phyloP scores from a whole-genome alignment of 1,140 invertebrate genomes.

The Drosophila nannoptera region DNA sequence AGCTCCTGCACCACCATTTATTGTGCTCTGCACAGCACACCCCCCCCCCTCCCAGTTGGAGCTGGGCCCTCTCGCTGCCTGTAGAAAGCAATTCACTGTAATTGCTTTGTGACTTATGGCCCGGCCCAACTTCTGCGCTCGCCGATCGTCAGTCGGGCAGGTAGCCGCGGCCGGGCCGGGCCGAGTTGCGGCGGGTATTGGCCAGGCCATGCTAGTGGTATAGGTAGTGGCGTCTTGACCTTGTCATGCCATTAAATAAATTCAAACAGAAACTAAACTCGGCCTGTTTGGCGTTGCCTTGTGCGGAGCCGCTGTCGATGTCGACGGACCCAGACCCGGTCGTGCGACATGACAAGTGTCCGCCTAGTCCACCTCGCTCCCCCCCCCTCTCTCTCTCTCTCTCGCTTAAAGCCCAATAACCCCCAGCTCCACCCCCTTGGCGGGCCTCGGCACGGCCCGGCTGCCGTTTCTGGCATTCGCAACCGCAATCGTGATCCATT shows the following conservation, averaged over 20 bases:
- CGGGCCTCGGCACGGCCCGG: conserved; percentile 19
- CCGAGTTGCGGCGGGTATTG: too few relatives aligned
- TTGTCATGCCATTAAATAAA: conserved; percentile 76
- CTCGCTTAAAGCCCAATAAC: conserved; percentile 6
- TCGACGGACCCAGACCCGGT: conserved; percentile 12
- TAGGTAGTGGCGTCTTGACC: conserved; percentile 71
- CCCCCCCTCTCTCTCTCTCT: too few relatives aligned
- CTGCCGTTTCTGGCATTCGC: conserved; percentile 20
- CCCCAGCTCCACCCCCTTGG: conserved; percentile 27
- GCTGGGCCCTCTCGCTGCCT: conserved; percentile 15
- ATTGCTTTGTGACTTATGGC: conserved; percentile 79
- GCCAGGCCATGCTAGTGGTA: conserved; percentile 53
- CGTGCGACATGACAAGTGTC: conserved; percentile 68
- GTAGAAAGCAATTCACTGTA: conserved; percentile 76
- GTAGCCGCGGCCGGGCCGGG: conserved; percentile 44
- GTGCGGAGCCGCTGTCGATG: conserved; percentile 18
- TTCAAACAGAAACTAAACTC: conserved; percentile 74
- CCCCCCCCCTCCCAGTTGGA: background rate
- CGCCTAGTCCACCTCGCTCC: conserved; percentile 47
- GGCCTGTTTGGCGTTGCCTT: conserved; percentile 26
- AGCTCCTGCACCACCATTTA: conserved; percentile 57
- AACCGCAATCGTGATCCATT: conserved; percentile 35
- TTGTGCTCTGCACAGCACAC: conserved; percentile 49
- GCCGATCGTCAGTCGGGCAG: conserved; percentile 57
- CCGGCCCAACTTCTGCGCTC: conserved; percentile 68